Base-by-base conservation (phyloP, 2,113 vertebrate genomes). In the Cairina moschata region DNA sequence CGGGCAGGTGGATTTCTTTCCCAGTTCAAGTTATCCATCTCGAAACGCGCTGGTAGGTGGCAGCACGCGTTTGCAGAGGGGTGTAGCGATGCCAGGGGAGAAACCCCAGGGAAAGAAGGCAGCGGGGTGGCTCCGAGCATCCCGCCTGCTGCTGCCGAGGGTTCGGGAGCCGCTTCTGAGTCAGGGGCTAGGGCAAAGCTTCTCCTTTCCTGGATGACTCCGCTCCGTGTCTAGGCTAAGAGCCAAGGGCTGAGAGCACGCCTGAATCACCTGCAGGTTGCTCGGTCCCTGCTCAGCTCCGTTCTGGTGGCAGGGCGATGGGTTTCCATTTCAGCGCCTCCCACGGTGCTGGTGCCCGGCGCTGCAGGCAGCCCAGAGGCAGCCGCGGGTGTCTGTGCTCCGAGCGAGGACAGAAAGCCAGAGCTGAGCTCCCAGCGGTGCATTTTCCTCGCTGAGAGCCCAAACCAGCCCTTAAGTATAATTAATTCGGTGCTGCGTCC, bases 341-440 rank as follows among this genome's bases (percentile, higher is more conserved):
- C 0, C 8, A 66, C 38, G 62, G 52, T 8, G 1, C 82, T 17
- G 72, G 52, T 42, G 44, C 12, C 42, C 68, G 5, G 16, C 63
- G 11, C 38, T 66, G 63, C 13, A 21, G 38, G 38, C 74, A 71
- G 72, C 74, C 28, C 36, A 23, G 48, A 14, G 48, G 58, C 58
- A 60, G 59, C 62, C 4, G 12, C 3, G 0, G 7, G 32, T 55
- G 32, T 50, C 74, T 9, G 52, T 23, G 44, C 62, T 0, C 14
- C 1, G 13, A 22, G 44, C 0, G 0, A 59, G 63, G 58, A 20
- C 1, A 1, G 68, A 25, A 54, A 25, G 17, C 44, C 91, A 25
- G 52, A 50, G 77, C 2, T 0, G 1, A 66, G 73, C 54, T 92
- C 58, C 28, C 1, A 0, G 48, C 2, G 1, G 52, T 0, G 0